Base-by-base conservation (phyloP, 37 sponge, comb jelly and placozoan species). In the Beroe forskalii region DNA sequence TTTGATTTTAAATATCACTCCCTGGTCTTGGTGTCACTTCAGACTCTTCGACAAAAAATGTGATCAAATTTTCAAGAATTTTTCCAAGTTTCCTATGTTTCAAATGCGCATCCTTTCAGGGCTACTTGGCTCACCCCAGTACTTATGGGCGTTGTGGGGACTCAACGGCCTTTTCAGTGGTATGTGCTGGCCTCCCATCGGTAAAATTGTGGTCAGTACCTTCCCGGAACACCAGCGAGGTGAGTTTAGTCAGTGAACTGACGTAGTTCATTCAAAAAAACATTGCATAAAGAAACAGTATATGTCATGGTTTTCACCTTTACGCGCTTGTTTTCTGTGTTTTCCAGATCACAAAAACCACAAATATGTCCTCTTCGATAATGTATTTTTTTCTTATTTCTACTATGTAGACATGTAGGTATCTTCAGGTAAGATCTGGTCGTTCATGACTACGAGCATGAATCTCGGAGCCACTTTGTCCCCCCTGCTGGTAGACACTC, bases 121-220 rank as follows among this genome's bases (percentile, higher is more conserved):
- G 17, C 14, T 55, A 17, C 25, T 63, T 4, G 66, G 25, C 4
- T 4, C 14, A 63, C 66, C 66, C 20, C 24, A 63, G 25, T 63
- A 63, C 66, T 32, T 69, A 37, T 69, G 72, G 72, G 72, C 39
- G 2, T 37, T 69, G 35, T 69, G 72, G 72, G 72, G 72, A 14
- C 72, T 69, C 37, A 69, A 69, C 39, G 72, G 72, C 6, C 32
- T 69, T 2, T 69, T 27, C 17, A 36, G 72, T 32, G 72, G 72
- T 14, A 32, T 32, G 19, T 69, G 72, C 38, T 69, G 72, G 72
- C 72, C 72, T 32, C 38, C 72, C 32, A 69, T 69, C 6, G 72
- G 72, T 33, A 36, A 35, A 12, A 27, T 69, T 1, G 32, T 69
- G 19, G 72, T 69, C 38, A 14, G 19, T 36, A 28, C 27, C 36